Evolutionary conservation across 1,140 invertebrate genomes (phyloP).

Genomic region (Spodoptera frugiperda): DNA sequence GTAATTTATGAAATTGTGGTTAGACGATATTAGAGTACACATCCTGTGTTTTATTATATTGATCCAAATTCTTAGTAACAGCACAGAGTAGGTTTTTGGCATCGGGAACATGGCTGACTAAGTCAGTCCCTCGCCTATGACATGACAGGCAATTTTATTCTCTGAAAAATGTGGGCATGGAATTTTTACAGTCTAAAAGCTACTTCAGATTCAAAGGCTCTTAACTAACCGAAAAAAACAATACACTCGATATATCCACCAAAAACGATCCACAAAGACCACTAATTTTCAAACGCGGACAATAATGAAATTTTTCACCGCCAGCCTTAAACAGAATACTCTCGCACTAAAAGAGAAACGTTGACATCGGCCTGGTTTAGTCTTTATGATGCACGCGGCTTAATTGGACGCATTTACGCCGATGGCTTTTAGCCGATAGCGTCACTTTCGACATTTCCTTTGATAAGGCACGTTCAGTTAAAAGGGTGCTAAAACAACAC

Average conservation of each 20-base stretch:
- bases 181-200: neutral
- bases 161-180: neutral
- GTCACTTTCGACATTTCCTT: conserved; percentile 72
- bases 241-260: neutral
- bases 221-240: conserved; percentile 8
- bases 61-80: no score
- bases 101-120: no score
- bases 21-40: no score
- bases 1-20: no score
- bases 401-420: conserved; percentile 74
- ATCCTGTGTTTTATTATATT: no score
- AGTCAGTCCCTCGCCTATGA: no score
- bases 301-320: conserved; percentile 38
- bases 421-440: conserved; percentile 70
- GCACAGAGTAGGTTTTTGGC: no score
- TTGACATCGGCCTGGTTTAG: conserved; percentile 30
- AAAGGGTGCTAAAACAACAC: conserved; percentile 68
- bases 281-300: conserved; percentile 35
- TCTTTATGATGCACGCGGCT: conserved; percentile 48
- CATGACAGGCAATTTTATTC: neutral
- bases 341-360: conserved; percentile 40
- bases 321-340: conserved; percentile 19
- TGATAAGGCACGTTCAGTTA: conserved; percentile 74
- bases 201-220: neutral
- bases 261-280: conserved; percentile 6